Percentiles rank a stretch among this genome's conserved stretches.
These are phyloP conservation scores for Carpatolechia fugitivella DNA, from an alignment of 2,888 invertebrate genomes.

Conservation along the genomic window DNA sequence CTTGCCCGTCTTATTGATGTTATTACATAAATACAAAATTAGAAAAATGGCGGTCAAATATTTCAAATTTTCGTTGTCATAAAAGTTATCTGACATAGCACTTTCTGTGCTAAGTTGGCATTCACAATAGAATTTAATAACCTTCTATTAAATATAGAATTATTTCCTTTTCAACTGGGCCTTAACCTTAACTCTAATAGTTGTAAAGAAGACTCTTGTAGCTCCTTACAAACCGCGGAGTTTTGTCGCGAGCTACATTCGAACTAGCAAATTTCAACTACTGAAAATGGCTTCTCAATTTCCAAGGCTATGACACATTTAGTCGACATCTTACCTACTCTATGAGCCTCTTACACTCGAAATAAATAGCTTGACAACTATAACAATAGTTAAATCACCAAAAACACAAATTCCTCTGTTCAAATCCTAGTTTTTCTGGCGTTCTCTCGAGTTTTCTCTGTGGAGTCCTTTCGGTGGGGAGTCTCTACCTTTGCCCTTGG, in stretches of 20 bases:
- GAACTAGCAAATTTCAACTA: too few relatives aligned
- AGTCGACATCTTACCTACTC: neutral
- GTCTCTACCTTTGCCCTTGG: constrained; percentile 64
- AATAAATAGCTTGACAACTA: neutral
- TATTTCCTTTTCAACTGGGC: too few relatives aligned
- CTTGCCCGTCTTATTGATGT: too few relatives aligned
- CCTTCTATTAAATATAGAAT: too few relatives aligned
- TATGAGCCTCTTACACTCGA: neutral
- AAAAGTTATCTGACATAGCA: neutral
- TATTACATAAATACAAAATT: constrained; percentile 27
- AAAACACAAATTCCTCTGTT: too few relatives aligned
- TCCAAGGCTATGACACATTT: too few relatives aligned
- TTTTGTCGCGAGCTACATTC: too few relatives aligned
- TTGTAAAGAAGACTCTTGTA: too few relatives aligned
- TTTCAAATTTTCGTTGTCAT: constrained; percentile 45
- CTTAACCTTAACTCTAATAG: too few relatives aligned
- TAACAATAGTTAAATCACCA: too few relatives aligned
- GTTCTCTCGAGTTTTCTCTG: constrained; percentile 70
- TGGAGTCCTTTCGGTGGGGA: constrained; percentile 65
- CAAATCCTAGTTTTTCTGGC: constrained; percentile 63
- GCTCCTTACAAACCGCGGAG: too few relatives aligned
- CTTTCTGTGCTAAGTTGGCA: neutral
- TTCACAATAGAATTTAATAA: neutral
- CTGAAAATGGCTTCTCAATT: too few relatives aligned
- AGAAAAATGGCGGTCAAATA: constrained; percentile 43